Evolutionary conservation across 2,113 vertebrate species (phyloP).

Genomic region (Epinephelus fuscoguttatus): DNA sequence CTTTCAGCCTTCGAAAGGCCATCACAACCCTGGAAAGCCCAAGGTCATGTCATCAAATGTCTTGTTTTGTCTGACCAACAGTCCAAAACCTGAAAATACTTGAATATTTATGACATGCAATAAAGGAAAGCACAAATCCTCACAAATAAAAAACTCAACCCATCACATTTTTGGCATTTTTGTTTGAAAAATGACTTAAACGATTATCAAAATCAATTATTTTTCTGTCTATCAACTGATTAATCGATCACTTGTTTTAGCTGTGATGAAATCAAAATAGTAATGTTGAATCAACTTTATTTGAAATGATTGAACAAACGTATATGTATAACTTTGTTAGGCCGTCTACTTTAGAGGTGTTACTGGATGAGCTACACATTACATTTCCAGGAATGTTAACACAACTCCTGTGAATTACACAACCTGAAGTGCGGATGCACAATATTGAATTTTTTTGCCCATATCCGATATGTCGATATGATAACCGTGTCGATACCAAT

Average conservation of each 20-base stretch:
- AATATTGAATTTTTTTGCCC: too few species aligned
- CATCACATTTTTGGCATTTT: not conserved
- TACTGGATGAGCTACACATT: too few species aligned
- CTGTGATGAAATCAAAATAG: too few species aligned
- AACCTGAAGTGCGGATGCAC: too few species aligned
- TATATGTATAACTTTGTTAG: too few species aligned
- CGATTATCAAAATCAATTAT: not conserved
- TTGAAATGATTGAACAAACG: too few species aligned
- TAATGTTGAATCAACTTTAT: too few species aligned
- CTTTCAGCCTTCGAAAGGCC: not conserved
- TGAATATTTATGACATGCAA: not conserved
- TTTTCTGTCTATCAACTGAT: not conserved
- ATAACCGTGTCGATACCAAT: too few species aligned
- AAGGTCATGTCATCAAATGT: not conserved
- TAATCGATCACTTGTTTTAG: not conserved
- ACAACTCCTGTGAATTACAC: too few species aligned
- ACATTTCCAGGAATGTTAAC: too few species aligned
- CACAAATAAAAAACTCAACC: not conserved
- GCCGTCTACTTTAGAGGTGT: too few species aligned
- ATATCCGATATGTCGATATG: too few species aligned
- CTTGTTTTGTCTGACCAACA: not conserved
- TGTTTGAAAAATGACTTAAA: not conserved
- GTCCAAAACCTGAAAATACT: not conserved
- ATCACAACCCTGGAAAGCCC: not conserved
- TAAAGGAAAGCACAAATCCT: not conserved